phyloP scores from a whole-genome alignment of 2,888 invertebrate species.

The Odontomyia ornata region DNA sequence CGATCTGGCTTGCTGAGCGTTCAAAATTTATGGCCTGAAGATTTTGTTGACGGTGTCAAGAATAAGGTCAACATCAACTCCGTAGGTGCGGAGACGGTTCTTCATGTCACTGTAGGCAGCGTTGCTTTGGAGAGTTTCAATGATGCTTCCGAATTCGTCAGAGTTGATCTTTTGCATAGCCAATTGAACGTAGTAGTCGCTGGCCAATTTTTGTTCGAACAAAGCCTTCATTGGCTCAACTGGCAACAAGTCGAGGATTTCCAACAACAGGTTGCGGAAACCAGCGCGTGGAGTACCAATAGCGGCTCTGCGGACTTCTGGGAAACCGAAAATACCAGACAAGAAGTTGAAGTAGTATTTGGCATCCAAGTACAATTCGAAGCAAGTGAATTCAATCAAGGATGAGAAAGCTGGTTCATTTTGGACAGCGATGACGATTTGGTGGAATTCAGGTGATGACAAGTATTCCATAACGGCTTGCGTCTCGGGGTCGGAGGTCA shows the following conservation, averaged over 20 bases:
- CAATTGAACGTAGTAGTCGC: slow-evolving; percentile 40
- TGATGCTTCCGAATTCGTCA: slow-evolving; percentile 42
- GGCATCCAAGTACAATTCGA: slow-evolving; percentile 42
- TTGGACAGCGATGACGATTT: slow-evolving; percentile 34
- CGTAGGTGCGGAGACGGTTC: slow-evolving; percentile 34
- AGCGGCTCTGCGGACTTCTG: slow-evolving; percentile 23
- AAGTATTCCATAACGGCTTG: slow-evolving; percentile 45
- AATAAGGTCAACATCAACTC: slow-evolving; percentile 44
- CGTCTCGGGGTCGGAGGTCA: slow-evolving; percentile 45
- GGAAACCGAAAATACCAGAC: slow-evolving; percentile 45
- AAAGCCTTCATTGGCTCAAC: slow-evolving; percentile 35
- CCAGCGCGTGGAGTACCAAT: slow-evolving; percentile 35
- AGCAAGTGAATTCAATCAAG: slow-evolving; percentile 41
- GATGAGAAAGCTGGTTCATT: neutral
- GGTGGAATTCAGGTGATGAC: slow-evolving; percentile 37
- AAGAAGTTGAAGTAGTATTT: slow-evolving; percentile 45
- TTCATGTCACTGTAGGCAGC: slow-evolving; percentile 35
- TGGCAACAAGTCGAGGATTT: slow-evolving; percentile 44
- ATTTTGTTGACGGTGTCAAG: slow-evolving; percentile 42
- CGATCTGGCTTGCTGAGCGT: too few relatives aligned
- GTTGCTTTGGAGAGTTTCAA: slow-evolving; percentile 30
- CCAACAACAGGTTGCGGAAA: slow-evolving; percentile 34
- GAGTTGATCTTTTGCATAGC: slow-evolving; percentile 45
- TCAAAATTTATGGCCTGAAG: slow-evolving; percentile 37
- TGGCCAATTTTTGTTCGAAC: slow-evolving; percentile 36